phyloP scores from a whole-genome alignment of 1,140 invertebrate genomes.

The Colletes gigas region DNA sequence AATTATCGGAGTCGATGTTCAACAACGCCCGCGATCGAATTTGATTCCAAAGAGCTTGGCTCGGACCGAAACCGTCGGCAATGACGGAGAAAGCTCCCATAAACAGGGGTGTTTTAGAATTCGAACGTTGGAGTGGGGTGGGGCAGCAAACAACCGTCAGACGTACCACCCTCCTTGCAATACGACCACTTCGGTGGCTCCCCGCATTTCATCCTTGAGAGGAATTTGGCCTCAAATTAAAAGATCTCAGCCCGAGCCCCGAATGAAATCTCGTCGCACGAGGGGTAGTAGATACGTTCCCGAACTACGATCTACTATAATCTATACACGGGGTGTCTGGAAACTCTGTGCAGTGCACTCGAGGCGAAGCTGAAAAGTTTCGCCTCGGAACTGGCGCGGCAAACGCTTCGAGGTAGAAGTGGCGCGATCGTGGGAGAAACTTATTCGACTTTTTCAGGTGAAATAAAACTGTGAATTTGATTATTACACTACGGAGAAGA shows the following conservation, averaged over 20 bases:
- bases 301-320: conserved; percentile 64
- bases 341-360: conserved; percentile 21
- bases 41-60: neutral
- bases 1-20: neutral
- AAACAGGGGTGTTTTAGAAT: conserved; percentile 73
- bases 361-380: neutral
- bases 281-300: conserved; percentile 65
- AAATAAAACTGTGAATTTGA: too few relatives aligned
- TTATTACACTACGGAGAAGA: too few relatives aligned
- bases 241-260: conserved; percentile 76
- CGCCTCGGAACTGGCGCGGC: neutral
- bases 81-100: conserved; percentile 36
- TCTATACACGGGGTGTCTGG: conserved; percentile 57
- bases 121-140: conserved; percentile 48
- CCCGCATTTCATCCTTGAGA: conserved; percentile 78
- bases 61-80: conserved; percentile 46
- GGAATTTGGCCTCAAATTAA: conserved; percentile 81
- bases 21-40: neutral
- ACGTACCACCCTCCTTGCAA: conserved; percentile 64
- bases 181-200: conserved; percentile 68
- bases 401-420: neutral
- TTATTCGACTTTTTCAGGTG: too few relatives aligned
- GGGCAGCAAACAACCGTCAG: conserved; percentile 66
- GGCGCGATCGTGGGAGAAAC: too few relatives aligned
- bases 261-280: conserved; percentile 70